Conservation (phyloP, 2,113 vertebrate species). For the Peucedramus taeniatus region DNA sequence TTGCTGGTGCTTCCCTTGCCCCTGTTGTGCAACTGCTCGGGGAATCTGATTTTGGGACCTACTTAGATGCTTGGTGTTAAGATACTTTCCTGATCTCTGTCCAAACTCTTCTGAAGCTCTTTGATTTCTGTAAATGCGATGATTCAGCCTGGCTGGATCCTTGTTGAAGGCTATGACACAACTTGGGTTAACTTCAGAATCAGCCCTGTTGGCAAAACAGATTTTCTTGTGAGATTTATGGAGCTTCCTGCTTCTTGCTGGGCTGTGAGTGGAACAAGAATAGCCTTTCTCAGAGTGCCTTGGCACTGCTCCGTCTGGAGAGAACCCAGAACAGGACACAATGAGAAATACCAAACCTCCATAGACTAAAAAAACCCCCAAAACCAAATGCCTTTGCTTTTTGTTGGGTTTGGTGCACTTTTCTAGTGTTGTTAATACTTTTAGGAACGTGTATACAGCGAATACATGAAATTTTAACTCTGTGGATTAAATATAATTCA, state of each 20-base stretch:
- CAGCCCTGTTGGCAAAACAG: conserved; percentile 21
- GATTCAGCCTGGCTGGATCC: conserved; percentile 7
- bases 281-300: conserved; percentile 36
- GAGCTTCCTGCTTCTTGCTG: conserved; percentile 43
- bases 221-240: conserved; percentile 52
- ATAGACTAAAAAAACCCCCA: not conserved
- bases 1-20: not conserved
- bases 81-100: not conserved
- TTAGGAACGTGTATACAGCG: not conserved
- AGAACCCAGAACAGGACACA: conserved; percentile 40
- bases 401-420: not conserved
- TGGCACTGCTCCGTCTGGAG: conserved; percentile 42
- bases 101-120: not conserved
- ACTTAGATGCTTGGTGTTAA: not conserved
- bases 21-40: not conserved
- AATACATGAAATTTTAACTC: not conserved
- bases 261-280: conserved; percentile 52
- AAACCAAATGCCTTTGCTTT: not conserved
- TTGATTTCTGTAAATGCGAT: not conserved
- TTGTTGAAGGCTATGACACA: conserved; percentile 14
- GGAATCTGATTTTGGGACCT: not conserved
- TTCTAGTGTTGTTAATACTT: not conserved
- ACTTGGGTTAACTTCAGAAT: conserved; percentile 41
- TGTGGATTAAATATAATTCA: not conserved
- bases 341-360: conserved; percentile 44